phyloP scores from a whole-genome alignment of 2,888 invertebrate species.

The Toxonevra muliebris region DNA sequence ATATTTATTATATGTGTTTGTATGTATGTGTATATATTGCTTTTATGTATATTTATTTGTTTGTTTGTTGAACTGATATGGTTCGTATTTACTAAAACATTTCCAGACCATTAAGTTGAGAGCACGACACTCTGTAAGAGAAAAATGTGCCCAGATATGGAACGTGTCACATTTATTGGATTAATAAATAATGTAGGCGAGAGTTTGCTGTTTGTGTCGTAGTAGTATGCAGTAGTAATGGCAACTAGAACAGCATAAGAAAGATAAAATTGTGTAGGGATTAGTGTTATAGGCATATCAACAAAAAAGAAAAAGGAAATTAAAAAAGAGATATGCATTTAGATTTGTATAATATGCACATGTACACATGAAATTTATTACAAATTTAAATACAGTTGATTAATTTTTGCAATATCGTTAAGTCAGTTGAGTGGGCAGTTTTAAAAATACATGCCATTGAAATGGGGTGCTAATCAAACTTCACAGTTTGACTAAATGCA shows the following conservation, averaged over 20 bases:
- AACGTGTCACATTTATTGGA: slow-evolving; percentile 23
- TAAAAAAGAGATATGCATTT: too few relatives aligned
- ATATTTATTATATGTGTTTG: neutral
- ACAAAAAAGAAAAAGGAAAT: neutral
- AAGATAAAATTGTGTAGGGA: neutral
- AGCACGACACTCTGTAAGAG: neutral
- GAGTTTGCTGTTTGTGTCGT: too few relatives aligned
- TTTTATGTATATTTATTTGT: neutral
- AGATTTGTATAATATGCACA: too few relatives aligned
- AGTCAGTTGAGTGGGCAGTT: too few relatives aligned
- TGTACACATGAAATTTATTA: too few relatives aligned
- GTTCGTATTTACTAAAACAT: slow-evolving; percentile 18
- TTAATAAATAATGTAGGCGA: slow-evolving; percentile 13
- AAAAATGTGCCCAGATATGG: slow-evolving; percentile 8
- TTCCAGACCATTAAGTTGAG: slow-evolving; percentile 20
- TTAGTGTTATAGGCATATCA: neutral
- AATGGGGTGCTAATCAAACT: too few relatives aligned
- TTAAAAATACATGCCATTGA: too few relatives aligned
- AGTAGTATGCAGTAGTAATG: neutral
- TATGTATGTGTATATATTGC: neutral
- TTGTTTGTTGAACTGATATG: neutral
- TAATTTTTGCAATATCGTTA: too few relatives aligned
- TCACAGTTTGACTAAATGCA: too few relatives aligned
- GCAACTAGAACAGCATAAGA: neutral
- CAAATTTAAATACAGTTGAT: too few relatives aligned